Evolutionary conservation across 2,888 invertebrate species (phyloP), one percentile per base, ranked within the genome.

Genomic region (Nowickia ferox): DNA sequence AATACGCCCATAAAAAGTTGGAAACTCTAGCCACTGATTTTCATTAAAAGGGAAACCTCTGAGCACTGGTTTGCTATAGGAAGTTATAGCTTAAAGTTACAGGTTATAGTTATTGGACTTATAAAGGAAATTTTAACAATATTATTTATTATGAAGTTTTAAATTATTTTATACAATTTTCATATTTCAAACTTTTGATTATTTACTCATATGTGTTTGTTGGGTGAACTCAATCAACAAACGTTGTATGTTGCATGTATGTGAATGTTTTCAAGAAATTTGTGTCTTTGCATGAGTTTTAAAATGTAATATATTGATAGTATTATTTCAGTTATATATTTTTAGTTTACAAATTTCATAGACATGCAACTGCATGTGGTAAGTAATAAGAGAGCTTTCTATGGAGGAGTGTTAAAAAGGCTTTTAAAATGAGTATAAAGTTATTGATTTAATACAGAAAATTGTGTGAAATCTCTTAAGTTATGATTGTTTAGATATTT

Each of bases 301-400:
- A 57, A 30, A 15, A 30, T 57, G 22, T 15, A 30, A 30, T 30
- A 57, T 57, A 57, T 15, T 30, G 57, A 57, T 57, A 30, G 15
- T 48, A 48, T 48, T 48, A 48, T 48, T 48, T 15, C 22, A 55
- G 22, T 22, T 8, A 30, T 57, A 15, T 15, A 30, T 15, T 57
- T 57, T 57, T 30, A 30, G 15, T 30, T 55, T 11, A 55, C 22
- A 55, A 13, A 11, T 55, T 55, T 57, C 30, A 15, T 57, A 57
- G 30, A 57, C 30, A 57, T 57, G 30, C 57, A 57, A 57, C 57
- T 15, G 48, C 15, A 48, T 15, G 48, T 48, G 48, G n/a, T 48
- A 15, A 48, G 15, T 57, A 13, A 15, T 30, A 30, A 15, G 13
- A 8, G 30, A 6, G 9, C 9, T 15, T 57, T 5, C 11, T 4